Conservation (phyloP, 1,140 invertebrate genomes). For the Calliphora vicina region DNA sequence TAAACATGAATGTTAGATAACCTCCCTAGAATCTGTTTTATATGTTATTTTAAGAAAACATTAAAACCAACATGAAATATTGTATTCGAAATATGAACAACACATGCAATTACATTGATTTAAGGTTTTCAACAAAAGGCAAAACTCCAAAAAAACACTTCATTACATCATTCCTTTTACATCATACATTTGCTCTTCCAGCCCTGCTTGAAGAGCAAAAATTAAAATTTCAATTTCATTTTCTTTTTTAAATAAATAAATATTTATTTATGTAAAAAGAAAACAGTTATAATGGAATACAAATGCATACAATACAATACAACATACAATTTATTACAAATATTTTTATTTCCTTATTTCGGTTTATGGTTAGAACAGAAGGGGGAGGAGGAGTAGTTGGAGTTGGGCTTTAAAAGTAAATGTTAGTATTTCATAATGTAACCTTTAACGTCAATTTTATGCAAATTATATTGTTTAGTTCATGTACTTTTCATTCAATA, state of each 20-base stretch:
- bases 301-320: background rate
- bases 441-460: conserved; percentile 63
- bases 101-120: conserved; percentile 8
- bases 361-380: too few species aligned
- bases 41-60: too few species aligned
- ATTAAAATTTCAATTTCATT: conserved; percentile 6
- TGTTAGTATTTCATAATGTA: conserved; percentile 57
- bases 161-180: too few species aligned
- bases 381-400: background rate
- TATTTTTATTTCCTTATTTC: background rate
- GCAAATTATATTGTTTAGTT: conserved; percentile 60
- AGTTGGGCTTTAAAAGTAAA: conserved; percentile 55
- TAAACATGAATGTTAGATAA: too few species aligned
- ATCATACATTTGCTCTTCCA: too few species aligned
- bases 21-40: too few species aligned
- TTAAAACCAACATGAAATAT: too few species aligned
- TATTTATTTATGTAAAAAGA: background rate
- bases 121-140: background rate
- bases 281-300: background rate
- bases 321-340: background rate
- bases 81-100: too few species aligned
- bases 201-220: background rate
- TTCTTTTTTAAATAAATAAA: background rate
- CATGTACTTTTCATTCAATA: background rate
- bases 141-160: background rate